Conservation (phyloP, 2,888 invertebrate genomes). For the Eupithecia exiguata region DNA sequence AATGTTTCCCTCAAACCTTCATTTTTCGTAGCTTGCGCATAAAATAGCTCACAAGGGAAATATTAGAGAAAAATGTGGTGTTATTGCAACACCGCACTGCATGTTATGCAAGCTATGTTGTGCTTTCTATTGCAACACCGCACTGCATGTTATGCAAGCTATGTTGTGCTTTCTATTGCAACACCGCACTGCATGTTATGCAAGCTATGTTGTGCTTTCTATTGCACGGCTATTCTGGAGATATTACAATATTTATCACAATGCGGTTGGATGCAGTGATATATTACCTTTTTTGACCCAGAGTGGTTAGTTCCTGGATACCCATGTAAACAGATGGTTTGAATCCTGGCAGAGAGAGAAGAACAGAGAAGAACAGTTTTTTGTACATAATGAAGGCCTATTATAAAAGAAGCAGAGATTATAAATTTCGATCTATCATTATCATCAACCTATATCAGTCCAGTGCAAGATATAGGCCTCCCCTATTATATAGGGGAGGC, state of each 20-base stretch:
- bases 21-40: conserved; percentile 1
- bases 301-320: background rate
- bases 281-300: background rate
- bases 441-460: too few relatives aligned
- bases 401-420: background rate
- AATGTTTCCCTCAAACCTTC: background rate
- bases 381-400: background rate
- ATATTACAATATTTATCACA: conserved; percentile 1
- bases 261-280: background rate
- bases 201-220: conserved; percentile 23
- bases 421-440: background rate
- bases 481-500: too few relatives aligned
- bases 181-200: background rate
- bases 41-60: background rate
- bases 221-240: background rate
- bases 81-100: background rate
- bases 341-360: background rate
- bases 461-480: too few relatives aligned
- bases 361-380: background rate
- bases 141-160: background rate
- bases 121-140: conserved; percentile 27
- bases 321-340: background rate
- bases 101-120: background rate
- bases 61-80: conserved; percentile 23
- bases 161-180: conserved; percentile 28